phyloP scores from a whole-genome alignment of 2,113 vertebrate species.

The Nyctibius bracteatus region DNA sequence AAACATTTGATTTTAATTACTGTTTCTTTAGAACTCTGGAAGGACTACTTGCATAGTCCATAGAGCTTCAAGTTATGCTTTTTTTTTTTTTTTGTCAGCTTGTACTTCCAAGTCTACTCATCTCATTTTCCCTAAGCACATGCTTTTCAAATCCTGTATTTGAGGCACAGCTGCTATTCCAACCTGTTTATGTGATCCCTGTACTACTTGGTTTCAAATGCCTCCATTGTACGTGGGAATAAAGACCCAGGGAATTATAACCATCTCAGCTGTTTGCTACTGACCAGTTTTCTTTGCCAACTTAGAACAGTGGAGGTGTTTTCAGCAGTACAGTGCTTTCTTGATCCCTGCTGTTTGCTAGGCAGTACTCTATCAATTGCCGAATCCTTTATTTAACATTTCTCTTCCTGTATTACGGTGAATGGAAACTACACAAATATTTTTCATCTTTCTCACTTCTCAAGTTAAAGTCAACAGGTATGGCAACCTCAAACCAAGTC shows the following conservation, averaged over 20 bases:
- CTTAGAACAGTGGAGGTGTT: neutral
- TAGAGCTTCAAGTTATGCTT: neutral
- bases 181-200: neutral
- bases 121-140: neutral
- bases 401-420: neutral
- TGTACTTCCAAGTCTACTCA: neutral
- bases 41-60: neutral
- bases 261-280: neutral
- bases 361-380: neutral
- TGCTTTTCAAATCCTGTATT: neutral
- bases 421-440: neutral
- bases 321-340: neutral
- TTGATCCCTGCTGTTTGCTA: neutral
- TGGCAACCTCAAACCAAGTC: neutral
- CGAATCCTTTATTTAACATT: neutral
- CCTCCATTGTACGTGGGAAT: neutral
- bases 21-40: neutral
- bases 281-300: neutral
- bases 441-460: neutral
- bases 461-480: neutral
- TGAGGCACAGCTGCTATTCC: constrained; percentile 12
- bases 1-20: neutral
- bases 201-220: neutral
- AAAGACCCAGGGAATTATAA: constrained; percentile 13
- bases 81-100: neutral